phyloP scores from a whole-genome alignment of 2,113 vertebrate genomes.

The Sebastes schlegelii region DNA sequence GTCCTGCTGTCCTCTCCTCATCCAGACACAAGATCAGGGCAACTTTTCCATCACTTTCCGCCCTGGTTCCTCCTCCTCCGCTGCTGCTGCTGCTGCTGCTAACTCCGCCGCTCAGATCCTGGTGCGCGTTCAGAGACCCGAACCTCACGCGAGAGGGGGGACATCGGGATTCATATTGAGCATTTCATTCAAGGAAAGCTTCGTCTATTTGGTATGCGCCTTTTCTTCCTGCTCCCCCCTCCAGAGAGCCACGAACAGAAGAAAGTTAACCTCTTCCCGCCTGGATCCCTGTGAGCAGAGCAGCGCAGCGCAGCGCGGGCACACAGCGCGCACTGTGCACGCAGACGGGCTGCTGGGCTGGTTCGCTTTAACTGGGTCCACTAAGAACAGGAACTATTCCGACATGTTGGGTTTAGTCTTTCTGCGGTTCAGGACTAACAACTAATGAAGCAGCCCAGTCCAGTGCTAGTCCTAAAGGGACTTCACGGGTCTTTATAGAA shows the following conservation, averaged over 20 bases:
- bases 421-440: constrained; percentile 30
- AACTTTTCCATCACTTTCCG: constrained; percentile 78
- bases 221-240: constrained; percentile 56
- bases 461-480: constrained; percentile 8
- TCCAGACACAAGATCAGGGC: constrained; percentile 65
- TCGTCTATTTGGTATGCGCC: constrained; percentile 70
- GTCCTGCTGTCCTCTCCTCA: constrained; percentile 54
- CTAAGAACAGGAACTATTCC: constrained; percentile 25
- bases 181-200: constrained; percentile 81
- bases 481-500: constrained; percentile 24
- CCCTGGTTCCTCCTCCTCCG: constrained; percentile 12
- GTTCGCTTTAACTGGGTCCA: constrained; percentile 19
- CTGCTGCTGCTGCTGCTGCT: neutral
- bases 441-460: neutral
- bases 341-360: neutral
- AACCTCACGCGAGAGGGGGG: constrained; percentile 73
- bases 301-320: constrained; percentile 7
- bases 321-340: constrained; percentile 12
- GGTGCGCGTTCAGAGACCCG: constrained; percentile 56
- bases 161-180: constrained; percentile 67
- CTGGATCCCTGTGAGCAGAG: constrained; percentile 55
- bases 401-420: constrained; percentile 21
- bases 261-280: constrained; percentile 81
- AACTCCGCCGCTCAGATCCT: constrained; percentile 30
- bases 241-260: constrained; percentile 58